Conservation (phyloP, 2,113 vertebrate genomes). For the Brachyhypopomus gauderio region DNA sequence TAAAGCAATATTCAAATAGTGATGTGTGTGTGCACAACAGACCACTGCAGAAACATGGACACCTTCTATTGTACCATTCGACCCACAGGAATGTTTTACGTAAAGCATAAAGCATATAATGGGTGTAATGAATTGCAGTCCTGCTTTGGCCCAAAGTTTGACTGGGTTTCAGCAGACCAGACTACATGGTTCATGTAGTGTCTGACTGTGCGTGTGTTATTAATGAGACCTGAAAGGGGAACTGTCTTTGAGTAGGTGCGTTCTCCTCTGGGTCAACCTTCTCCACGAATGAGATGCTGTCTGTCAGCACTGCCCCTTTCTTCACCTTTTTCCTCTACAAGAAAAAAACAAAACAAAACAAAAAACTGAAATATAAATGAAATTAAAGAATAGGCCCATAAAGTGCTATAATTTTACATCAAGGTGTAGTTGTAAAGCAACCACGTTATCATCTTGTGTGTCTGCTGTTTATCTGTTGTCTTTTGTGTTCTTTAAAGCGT, state of each 20-base stretch:
- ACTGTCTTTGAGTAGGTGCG: conserved; percentile 67
- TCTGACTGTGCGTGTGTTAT: background rate
- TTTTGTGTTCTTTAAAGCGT: too few species aligned
- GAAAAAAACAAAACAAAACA: background rate
- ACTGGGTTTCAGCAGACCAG: too few species aligned
- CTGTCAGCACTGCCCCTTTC: conserved; percentile 61
- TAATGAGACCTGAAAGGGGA: conserved; percentile 68
- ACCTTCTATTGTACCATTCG: too few species aligned
- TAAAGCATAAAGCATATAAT: too few species aligned
- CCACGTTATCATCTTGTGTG: background rate
- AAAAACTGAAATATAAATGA: background rate
- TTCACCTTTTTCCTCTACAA: conserved; percentile 68
- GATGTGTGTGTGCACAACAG: too few species aligned
- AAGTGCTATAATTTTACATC: background rate
- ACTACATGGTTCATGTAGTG: too few species aligned
- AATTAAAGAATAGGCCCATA: background rate
- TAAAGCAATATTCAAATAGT: background rate
- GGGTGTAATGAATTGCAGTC: too few species aligned
- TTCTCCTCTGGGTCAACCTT: conserved; percentile 65
- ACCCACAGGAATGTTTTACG: too few species aligned
- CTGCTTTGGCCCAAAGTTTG: too few species aligned
- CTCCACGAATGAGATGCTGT: conserved; percentile 70
- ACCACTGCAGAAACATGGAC: too few species aligned
- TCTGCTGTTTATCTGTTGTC: background rate
- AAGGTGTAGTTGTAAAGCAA: background rate